A percentile compares a stretch with the other conserved stretches of the same genome.
These are phyloP conservation scores for Apodemus agrarius DNA, from an alignment of 2,797 vertebrate genomes.

Conservation along the genomic window DNA sequence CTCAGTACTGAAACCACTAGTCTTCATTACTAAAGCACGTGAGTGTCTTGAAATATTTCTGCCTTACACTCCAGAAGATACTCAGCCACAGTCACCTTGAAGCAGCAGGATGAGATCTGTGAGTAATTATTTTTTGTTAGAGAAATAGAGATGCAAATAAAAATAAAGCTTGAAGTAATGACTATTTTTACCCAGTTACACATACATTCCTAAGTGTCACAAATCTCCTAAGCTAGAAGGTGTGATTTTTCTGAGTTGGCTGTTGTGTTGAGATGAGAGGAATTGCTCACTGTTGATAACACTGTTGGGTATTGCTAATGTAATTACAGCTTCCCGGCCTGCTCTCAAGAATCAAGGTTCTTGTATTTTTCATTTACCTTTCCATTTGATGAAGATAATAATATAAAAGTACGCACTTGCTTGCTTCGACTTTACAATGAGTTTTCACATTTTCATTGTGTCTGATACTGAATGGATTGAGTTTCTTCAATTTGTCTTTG, in stretches of 20 bases:
- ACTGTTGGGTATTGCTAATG: constrained; percentile 71
- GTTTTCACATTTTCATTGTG: constrained; percentile 64
- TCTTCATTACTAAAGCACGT: neutral
- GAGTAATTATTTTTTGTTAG: constrained; percentile 4
- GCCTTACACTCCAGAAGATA: neutral
- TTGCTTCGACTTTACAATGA: constrained; percentile 58
- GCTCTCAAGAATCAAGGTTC: constrained; percentile 65
- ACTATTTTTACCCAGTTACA: constrained; percentile 79
- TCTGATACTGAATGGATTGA: constrained; percentile 36
- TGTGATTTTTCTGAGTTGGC: constrained; percentile 76
- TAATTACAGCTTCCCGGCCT: constrained; percentile 73
- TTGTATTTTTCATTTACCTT: constrained; percentile 66
- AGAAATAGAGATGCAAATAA: constrained; percentile 69
- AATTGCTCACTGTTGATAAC: constrained; percentile 75
- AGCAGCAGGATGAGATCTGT: neutral
- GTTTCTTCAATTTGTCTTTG: constrained; percentile 67
- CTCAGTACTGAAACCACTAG: neutral
- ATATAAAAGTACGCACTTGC: constrained; percentile 55
- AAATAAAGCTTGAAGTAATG: constrained; percentile 66
- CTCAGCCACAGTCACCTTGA: neutral
- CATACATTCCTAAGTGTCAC: constrained; percentile 73
- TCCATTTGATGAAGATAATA: constrained; percentile 60
- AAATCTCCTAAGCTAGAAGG: constrained; percentile 74
- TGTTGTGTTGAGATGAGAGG: constrained; percentile 68
- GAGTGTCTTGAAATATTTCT: neutral